Base-by-base conservation (phyloP, 1,140 invertebrate genomes). In the Chionoecetes opilio region DNA sequence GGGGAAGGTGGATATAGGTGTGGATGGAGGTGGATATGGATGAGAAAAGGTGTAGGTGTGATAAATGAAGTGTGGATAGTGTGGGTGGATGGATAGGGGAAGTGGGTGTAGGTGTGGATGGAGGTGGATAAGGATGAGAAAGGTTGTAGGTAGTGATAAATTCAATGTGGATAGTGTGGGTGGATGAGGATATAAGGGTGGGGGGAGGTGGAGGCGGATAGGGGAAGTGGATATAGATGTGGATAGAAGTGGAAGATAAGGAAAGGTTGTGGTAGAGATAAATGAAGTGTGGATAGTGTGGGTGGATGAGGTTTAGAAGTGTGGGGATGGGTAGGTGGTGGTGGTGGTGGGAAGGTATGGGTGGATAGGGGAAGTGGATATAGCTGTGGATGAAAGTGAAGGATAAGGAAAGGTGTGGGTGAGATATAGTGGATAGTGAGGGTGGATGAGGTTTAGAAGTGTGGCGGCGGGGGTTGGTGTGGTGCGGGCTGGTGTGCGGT, bases 231-330 rank as follows among this genome's bases (percentile, higher is more conserved):
- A n/a, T n/a, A n/a, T n/a, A n/a, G n/a, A 84, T 29, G 29, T 31
- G 82, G 82, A 84, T 84, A n/a, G 82, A 41, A 41, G 41, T 46
- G 38, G 41, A 41, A 11, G 46, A 1, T 53, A 53, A 2, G 46
- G 46, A 14, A 17, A 53, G n/a, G n/a, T 90, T 31, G 31, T 63
- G n/a, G 26, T 53, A 11, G 82, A 32, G 63, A 17, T 90, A 6
- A 32, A 14, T 41, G n/a, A 37, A 3, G 90, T 91, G 9, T 91
- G 90, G 29, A 38, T n/a, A 29, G 88, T 34, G 88, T 41, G 37
- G 26, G 88, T 35, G 88, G 34, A 31, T 63, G 63, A 32, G 17
- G 89, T 91, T 29, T 46, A 6, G 31, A 17, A 31, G 63, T 92
- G 31, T 0, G 5, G 8, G 32, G 84, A 34, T 31, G 84, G 21